Conservation (phyloP, 1,140 invertebrate genomes). For the Neomicropteryx cornuta region DNA sequence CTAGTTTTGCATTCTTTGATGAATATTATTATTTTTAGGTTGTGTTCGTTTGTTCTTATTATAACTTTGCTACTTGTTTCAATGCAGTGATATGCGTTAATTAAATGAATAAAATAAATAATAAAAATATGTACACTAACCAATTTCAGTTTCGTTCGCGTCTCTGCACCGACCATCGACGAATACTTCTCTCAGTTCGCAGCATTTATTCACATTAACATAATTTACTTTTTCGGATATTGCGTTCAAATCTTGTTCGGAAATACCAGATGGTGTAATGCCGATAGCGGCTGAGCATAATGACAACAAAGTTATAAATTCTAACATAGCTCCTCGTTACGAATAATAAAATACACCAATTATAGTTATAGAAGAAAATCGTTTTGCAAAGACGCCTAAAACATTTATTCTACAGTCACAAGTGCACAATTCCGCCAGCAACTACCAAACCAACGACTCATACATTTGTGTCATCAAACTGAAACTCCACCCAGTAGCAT, state of each 20-base stretch:
- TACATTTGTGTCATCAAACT: no score
- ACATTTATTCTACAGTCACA: no score
- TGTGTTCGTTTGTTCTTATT: background rate
- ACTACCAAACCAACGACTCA: no score
- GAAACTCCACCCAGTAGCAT: no score
- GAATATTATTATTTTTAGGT: background rate
- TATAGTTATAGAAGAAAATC: no score
- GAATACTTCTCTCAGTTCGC: constrained; percentile 56
- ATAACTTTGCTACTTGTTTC: background rate
- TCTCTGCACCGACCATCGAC: constrained; percentile 52
- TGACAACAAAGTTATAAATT: no score
- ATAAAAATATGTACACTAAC: constrained; percentile 19
- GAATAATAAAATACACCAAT: no score
- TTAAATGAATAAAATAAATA: background rate
- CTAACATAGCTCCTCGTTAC: no score
- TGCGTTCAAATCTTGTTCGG: constrained; percentile 26
- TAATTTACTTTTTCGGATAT: constrained; percentile 27
- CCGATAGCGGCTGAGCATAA: no score
- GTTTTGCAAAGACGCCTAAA: no score
- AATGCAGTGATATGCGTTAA: background rate
- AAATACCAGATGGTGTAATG: no score
- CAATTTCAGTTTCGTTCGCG: constrained; percentile 44
- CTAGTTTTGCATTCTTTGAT: constrained; percentile 7
- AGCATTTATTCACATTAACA: constrained; percentile 62
- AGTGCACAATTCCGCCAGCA: no score